Percentiles rank a stretch among this genome's conserved stretches.
phyloP scores from a whole-genome alignment of 2,113 vertebrate species.

The Pyxicephalus adspersus region DNA sequence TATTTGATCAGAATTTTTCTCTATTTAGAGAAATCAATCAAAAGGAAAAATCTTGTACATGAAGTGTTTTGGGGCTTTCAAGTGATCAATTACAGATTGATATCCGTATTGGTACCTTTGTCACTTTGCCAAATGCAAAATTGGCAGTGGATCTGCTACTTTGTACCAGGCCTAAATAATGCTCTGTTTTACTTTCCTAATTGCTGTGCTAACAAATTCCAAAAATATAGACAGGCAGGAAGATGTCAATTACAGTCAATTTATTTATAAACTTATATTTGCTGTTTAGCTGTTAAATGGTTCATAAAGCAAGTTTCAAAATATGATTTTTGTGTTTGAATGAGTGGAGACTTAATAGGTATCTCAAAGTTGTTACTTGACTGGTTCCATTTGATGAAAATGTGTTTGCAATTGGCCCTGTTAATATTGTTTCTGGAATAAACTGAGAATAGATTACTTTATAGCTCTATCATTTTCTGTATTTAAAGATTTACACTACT shows the following conservation, averaged over 20 bases:
- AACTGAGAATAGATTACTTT: too few relatives aligned
- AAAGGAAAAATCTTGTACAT: too few relatives aligned
- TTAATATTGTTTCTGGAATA: not conserved
- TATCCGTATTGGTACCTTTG: too few relatives aligned
- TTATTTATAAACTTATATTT: slow-evolving; percentile 22
- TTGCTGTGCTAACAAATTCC: not conserved
- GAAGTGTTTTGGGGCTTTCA: too few relatives aligned
- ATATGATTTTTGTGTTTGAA: slow-evolving; percentile 13
- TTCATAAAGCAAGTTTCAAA: slow-evolving; percentile 29
- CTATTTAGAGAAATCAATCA: too few relatives aligned
- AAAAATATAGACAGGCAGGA: slow-evolving; percentile 28
- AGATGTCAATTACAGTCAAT: slow-evolving; percentile 18
- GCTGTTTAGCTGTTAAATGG: slow-evolving; percentile 23
- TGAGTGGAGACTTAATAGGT: not conserved
- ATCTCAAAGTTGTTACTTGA: slow-evolving; percentile 4
- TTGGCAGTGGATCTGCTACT: too few relatives aligned
- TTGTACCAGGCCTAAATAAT: too few relatives aligned
- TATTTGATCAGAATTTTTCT: too few relatives aligned
- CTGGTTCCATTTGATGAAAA: not conserved
- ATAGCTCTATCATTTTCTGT: too few relatives aligned
- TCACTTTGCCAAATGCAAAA: too few relatives aligned
- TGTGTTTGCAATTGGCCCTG: not conserved
- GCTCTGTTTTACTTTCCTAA: not conserved
- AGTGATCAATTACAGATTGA: too few relatives aligned
- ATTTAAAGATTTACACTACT: too few relatives aligned